Evolutionary conservation across 2,888 invertebrate genomes (phyloP), one percentile per base, ranked within the genome.

Genomic region (Xanthia icteritia): DNA sequence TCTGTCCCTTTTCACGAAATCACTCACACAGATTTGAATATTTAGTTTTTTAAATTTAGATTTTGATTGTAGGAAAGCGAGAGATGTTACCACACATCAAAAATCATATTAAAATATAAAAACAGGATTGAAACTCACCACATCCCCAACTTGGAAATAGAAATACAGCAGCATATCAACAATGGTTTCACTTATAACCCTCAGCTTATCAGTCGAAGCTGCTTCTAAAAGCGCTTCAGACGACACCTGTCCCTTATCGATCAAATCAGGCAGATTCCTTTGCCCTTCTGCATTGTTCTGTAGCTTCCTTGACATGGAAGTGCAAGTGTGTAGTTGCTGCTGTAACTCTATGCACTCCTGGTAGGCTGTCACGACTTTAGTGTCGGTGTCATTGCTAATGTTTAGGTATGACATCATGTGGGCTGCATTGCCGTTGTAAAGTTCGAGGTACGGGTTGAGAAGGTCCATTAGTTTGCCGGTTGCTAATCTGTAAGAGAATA

Each of bases 341-440:
- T 99, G 99, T 69, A 99, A 97, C 88, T 98, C 98, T 89, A 99
- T 97, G 91, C 99, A 99, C 95, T 99, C 99, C 97, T 98, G 93
- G 89, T 96, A 96, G 0, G 96, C 95, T 0, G 93, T 83, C 3
- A 94, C 88, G 27, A 96, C 95, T 88, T 97, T 97, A 1, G 97
- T 97, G 76, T 98, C 97, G 1, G 96, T 94, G 42, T 97, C 97
- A 69, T 97, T 97, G 79, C 97, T 97, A 84, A 97, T 97, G 86
- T 97, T 98, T 84, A 99, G 97, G 92, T 98, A 99, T 42, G 98
- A 98, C 91, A 98, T 98, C 97, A 98, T 97, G 92, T 98, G 99
- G 31, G 98, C 97, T 0, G 98, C 97, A 92, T 98, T 98, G 0
- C 98, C 98, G 81, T 98, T 97, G 93, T 98, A 98, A n/a, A 98